These are phyloP conservation scores for Brachypodius melanocephalos DNA, from an alignment of 2,113 vertebrate species.

Conservation along the genomic window DNA sequence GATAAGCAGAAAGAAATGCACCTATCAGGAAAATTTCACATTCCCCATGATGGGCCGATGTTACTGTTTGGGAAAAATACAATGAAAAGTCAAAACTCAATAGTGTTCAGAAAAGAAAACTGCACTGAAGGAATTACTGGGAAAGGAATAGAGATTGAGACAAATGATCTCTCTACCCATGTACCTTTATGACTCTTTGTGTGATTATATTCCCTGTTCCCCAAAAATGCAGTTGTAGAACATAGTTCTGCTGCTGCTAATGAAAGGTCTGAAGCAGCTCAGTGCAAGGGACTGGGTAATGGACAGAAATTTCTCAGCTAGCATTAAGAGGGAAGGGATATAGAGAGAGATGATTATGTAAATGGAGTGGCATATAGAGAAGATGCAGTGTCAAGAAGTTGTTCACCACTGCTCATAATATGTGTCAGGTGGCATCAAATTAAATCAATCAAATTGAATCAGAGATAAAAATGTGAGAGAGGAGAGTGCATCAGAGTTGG, in stretches of 20 bases:
- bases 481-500: background rate
- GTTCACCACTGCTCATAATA: background rate
- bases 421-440: background rate
- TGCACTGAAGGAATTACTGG: background rate
- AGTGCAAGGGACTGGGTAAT: background rate
- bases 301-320: background rate
- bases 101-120: background rate
- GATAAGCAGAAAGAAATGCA: background rate
- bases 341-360: background rate
- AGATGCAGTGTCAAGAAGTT: background rate
- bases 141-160: background rate
- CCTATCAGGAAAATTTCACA: background rate
- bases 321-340: background rate
- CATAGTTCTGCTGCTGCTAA: background rate
- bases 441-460: background rate
- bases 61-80: background rate
- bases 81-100: background rate
- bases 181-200: background rate
- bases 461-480: background rate
- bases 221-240: background rate
- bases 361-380: background rate
- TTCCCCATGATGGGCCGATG: background rate
- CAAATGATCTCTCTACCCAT: background rate
- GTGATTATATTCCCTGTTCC: background rate
- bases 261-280: background rate